Evolutionary conservation across 2,888 invertebrate species (phyloP), one percentile per base, ranked within the genome.

Genomic region (Neocrepidodera transversa): DNA sequence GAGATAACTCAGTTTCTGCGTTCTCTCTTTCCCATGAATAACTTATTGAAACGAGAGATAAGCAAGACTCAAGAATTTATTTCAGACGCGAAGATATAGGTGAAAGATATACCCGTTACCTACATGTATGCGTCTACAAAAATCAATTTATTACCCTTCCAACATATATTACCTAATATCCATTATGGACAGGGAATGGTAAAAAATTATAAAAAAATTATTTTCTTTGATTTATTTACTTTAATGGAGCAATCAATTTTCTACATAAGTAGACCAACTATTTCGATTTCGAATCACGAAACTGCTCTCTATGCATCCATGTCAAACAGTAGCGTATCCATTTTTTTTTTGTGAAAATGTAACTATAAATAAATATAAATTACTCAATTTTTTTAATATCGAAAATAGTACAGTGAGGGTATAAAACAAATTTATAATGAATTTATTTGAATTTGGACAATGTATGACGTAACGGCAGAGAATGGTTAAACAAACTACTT

Each of bases 11-110:
- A 42, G 51, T 51, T 51, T 51, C 40, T 6, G 26, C 40, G 51
- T 40, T 28, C 42, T 30, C 51, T 28, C 28, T 30, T 51, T 51
- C 40, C 51, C 51, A 51, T 51, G 51, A 51, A 51, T 51, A 51
- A 51, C 51, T 51, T 40, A 51, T 51, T 28, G 51, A 42, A 51
- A 5, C 17, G 42, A 10, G 30, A 51, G 51, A 51, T 51, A 40
- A 51, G 28, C 50, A 50, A 16, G 23, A 50, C 20, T 48, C 48
- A 35, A 13, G 35, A 50, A 50, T 50, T 50, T 50, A 50, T 50
- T 50, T 35, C 26, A 38, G 38, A 50, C 49, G 14, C 23, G 26
- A 16, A 16, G 38, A 38, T 38, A 38, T 38, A 38, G 38, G 38
- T 38, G 16, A 38, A 17, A 17, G 38, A 38, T 38, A 38, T 38